These are phyloP conservation scores for Colius striatus DNA, from an alignment of 2,113 vertebrate genomes.

Conservation along the genomic window DNA sequence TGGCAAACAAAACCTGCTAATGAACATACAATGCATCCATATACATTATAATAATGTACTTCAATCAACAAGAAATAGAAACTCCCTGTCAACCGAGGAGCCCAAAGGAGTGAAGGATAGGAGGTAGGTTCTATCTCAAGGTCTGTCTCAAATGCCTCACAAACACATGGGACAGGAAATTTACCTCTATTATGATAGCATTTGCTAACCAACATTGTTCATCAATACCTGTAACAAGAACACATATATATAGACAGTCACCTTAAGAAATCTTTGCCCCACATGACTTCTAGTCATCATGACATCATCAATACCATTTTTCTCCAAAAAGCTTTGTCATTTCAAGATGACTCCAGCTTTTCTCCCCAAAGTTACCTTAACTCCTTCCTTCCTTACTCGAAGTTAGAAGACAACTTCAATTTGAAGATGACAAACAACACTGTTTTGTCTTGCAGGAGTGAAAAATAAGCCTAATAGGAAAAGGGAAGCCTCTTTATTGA, in stretches of 20 bases:
- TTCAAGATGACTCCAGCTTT: not conserved
- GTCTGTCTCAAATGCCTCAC: not conserved
- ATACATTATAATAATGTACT: fast-evolving
- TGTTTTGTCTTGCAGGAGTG: not conserved
- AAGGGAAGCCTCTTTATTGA: not conserved
- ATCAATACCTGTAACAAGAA: fast-evolving
- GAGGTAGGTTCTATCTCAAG: not conserved
- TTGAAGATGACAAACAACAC: not conserved
- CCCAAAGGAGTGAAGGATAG: not conserved
- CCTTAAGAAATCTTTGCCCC: not conserved
- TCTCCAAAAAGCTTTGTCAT: not conserved
- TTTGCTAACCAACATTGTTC: not conserved
- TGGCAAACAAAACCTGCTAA: not conserved
- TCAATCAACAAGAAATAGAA: not conserved
- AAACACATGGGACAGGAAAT: not conserved
- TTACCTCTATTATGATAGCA: fast-evolving
- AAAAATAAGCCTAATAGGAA: not conserved
- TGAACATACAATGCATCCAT: not conserved
- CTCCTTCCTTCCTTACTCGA: not conserved
- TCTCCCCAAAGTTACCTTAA: not conserved
- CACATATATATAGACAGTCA: fast-evolving
- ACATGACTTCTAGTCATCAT: fast-evolving
- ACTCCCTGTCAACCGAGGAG: not conserved
- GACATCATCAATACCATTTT: fast-evolving
- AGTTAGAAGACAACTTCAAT: not conserved